A percentile compares a stretch with the other conserved stretches of the same genome.
phyloP scores from a whole-genome alignment of 2,113 vertebrate species.

The Cisticola juncidis region DNA sequence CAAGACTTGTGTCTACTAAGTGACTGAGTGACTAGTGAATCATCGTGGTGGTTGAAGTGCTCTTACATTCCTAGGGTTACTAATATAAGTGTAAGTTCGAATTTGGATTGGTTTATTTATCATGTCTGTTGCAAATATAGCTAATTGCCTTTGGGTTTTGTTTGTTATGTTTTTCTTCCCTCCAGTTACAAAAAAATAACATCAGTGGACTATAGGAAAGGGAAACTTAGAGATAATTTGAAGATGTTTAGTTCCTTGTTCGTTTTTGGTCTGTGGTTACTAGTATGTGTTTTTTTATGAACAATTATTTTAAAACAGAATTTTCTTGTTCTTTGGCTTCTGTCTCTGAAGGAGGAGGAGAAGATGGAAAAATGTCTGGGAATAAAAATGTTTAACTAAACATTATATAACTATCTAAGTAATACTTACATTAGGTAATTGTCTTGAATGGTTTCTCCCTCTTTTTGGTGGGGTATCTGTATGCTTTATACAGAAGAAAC shows the following conservation, averaged over 20 bases:
- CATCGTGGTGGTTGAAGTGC: not conserved
- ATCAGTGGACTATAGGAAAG: not conserved
- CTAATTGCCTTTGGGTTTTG: not conserved
- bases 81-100: not conserved
- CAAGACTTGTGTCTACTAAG: not conserved
- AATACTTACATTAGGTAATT: not conserved
- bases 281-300: not conserved
- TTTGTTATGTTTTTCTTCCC: not conserved
- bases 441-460: not conserved
- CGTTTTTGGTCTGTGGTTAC: not conserved
- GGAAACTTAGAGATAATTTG: not conserved
- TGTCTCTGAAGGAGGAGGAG: not conserved
- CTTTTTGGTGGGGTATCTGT: not conserved
- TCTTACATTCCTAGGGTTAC: not conserved
- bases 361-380: not conserved
- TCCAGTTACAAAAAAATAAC: not conserved
- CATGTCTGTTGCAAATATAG: not conserved
- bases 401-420: not conserved
- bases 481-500: not conserved
- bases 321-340: not conserved
- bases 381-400: not conserved
- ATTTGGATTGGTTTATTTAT: not conserved
- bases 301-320: not conserved
- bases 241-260: not conserved
- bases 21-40: not conserved